phyloP scores from a whole-genome alignment of 1,140 invertebrate species.

The Mactra quadrangularis region DNA sequence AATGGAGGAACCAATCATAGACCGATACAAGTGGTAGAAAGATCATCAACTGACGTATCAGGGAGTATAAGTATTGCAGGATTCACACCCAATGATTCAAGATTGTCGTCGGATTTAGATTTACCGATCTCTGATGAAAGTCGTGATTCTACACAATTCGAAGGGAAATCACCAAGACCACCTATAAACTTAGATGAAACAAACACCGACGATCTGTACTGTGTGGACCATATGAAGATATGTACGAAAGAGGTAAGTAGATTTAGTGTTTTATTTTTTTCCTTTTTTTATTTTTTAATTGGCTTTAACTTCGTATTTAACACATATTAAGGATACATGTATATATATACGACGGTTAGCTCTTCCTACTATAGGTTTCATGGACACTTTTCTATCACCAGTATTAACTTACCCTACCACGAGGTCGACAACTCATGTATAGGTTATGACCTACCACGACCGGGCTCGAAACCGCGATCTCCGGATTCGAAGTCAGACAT shows the following conservation, averaged over 20 bases:
- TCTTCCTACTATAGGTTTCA: too few species aligned
- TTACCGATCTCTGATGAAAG: not conserved
- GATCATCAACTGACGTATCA: not conserved
- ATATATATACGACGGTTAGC: conserved; percentile 5
- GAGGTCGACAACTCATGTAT: too few species aligned
- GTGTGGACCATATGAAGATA: conserved; percentile 41
- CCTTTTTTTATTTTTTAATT: not conserved
- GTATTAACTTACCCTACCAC: too few species aligned
- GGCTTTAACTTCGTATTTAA: too few species aligned
- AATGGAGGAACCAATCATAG: not conserved
- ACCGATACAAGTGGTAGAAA: not conserved
- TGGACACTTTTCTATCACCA: too few species aligned
- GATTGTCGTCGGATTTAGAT: conserved; percentile 3
- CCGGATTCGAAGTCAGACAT: too few species aligned
- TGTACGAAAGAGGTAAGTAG: conserved; percentile 20
- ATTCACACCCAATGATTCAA: not conserved
- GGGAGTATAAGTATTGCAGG: not conserved
- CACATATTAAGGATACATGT: too few species aligned
- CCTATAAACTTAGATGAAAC: not conserved
- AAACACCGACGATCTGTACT: conserved; percentile 10
- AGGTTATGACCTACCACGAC: too few species aligned
- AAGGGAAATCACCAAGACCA: not conserved
- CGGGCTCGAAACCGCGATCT: too few species aligned
- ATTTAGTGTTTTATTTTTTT: not conserved
- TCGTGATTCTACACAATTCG: not conserved